These are phyloP conservation scores for Yponomeuta malinellus DNA, from an alignment of 2,888 invertebrate species.

Conservation along the genomic window DNA sequence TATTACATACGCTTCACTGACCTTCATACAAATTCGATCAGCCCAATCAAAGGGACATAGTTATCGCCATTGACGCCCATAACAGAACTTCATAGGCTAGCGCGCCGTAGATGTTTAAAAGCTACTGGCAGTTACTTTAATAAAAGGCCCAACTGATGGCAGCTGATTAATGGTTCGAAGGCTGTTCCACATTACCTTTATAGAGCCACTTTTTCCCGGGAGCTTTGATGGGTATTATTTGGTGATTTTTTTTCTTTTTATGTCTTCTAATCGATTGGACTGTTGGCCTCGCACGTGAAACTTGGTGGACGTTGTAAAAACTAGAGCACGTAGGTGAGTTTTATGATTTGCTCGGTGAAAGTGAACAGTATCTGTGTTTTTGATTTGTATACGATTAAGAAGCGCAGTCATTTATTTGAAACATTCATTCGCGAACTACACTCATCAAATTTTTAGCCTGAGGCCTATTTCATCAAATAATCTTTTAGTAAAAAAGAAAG, in stretches of 20 bases:
- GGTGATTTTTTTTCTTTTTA: neutral
- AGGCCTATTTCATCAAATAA: too few relatives aligned
- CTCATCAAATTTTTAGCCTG: too few relatives aligned
- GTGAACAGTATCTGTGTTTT: too few relatives aligned
- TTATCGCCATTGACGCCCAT: neutral
- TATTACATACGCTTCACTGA: neutral
- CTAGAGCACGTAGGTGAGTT: too few relatives aligned
- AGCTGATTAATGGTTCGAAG: neutral
- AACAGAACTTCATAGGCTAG: neutral
- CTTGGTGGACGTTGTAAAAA: too few relatives aligned
- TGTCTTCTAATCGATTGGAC: neutral
- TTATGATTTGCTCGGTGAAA: too few relatives aligned
- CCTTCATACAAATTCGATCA: neutral
- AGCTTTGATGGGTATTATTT: neutral
- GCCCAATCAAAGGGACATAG: neutral
- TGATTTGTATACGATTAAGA: too few relatives aligned
- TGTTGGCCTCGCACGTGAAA: neutral
- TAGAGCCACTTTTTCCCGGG: neutral
- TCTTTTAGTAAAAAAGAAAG: too few relatives aligned
- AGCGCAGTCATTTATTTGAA: too few relatives aligned
- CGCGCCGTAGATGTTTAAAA: neutral
- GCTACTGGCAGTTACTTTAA: neutral
- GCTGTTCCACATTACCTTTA: neutral
- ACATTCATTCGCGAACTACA: too few relatives aligned
- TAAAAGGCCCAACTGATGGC: neutral